phyloP scores from a whole-genome alignment of 2,888 invertebrate species.

The Mythimna ferrago region DNA sequence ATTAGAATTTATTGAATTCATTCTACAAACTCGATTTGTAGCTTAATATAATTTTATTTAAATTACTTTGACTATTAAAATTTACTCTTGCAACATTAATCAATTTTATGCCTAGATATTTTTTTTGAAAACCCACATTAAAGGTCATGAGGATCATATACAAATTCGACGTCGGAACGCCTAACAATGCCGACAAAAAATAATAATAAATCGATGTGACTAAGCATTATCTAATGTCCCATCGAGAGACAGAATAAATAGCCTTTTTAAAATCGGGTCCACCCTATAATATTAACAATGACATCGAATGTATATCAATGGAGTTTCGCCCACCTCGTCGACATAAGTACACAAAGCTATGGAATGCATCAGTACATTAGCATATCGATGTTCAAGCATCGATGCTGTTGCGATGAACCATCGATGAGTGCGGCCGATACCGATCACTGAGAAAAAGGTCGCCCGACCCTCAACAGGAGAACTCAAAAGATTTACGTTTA shows the following conservation, averaged over 20 bases:
- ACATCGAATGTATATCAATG: conserved; percentile 86
- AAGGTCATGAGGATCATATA: conserved; percentile 66
- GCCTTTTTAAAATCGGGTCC: conserved; percentile 85
- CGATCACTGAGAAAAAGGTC: conserved; percentile 84
- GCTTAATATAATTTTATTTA: conserved; percentile 28
- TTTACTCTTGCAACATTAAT: conserved; percentile 25
- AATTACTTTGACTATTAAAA: conserved; percentile 43
- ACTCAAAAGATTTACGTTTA: conserved; percentile 64
- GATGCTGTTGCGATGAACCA: conserved; percentile 84
- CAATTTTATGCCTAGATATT: conserved; percentile 25
- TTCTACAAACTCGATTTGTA: conserved; percentile 45
- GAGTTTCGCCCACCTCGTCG: conserved; percentile 90
- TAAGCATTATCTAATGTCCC: conserved; percentile 83
- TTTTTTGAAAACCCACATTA: conserved; percentile 54
- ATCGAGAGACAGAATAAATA: conserved; percentile 84
- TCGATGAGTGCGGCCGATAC: conserved; percentile 84
- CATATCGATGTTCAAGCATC: conserved; percentile 84
- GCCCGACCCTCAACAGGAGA: conserved; percentile 77
- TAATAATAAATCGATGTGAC: conserved; percentile 75
- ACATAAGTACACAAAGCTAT: conserved; percentile 87
- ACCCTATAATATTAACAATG: conserved; percentile 86
- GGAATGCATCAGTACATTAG: conserved; percentile 84
- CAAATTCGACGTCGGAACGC: conserved; percentile 67
- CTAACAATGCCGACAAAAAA: conserved; percentile 64
- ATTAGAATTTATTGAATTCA: conserved; percentile 80